phyloP scores from a whole-genome alignment of 2,888 invertebrate species.

The Margaritifera margaritifera region DNA sequence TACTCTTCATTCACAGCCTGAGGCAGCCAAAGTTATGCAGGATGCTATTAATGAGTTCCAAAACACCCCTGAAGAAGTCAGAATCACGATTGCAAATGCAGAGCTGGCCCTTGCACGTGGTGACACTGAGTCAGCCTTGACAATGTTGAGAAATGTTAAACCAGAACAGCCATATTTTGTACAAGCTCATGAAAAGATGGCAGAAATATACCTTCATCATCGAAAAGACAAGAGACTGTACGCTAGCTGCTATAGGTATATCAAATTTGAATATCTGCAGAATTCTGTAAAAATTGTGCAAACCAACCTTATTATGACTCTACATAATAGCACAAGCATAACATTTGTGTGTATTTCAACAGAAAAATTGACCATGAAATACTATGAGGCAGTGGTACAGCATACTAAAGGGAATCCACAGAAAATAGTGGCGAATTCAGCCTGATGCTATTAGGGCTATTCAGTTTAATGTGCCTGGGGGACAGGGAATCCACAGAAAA shows the following conservation, averaged over 20 bases:
- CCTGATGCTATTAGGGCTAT: too few species aligned
- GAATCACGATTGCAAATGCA: slow-evolving; percentile 88
- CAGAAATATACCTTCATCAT: slow-evolving; percentile 90
- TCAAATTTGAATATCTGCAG: background rate
- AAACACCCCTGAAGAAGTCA: slow-evolving; percentile 88
- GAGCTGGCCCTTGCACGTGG: slow-evolving; percentile 87
- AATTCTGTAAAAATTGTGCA: background rate
- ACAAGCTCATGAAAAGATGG: slow-evolving; percentile 81
- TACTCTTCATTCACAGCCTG: slow-evolving; percentile 74
- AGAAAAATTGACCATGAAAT: too few species aligned
- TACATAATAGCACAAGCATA: too few species aligned
- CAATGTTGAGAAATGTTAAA: slow-evolving; percentile 83
- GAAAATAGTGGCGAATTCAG: too few species aligned
- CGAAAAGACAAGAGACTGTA: slow-evolving; percentile 90
- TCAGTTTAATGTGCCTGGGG: too few species aligned
- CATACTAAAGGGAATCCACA: too few species aligned
- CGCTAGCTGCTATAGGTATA: slow-evolving; percentile 83
- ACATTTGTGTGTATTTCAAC: too few species aligned
- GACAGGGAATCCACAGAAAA: too few species aligned
- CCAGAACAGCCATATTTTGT: slow-evolving; percentile 89
- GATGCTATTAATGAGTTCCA: slow-evolving; percentile 76
- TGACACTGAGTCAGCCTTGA: slow-evolving; percentile 87
- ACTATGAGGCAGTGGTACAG: too few species aligned
- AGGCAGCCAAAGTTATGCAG: slow-evolving; percentile 87
- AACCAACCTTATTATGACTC: too few species aligned